Evolutionary conservation across 2,113 vertebrate species (phyloP), one percentile per base, ranked within the genome.

Genomic region (Polypterus bichir): DNA sequence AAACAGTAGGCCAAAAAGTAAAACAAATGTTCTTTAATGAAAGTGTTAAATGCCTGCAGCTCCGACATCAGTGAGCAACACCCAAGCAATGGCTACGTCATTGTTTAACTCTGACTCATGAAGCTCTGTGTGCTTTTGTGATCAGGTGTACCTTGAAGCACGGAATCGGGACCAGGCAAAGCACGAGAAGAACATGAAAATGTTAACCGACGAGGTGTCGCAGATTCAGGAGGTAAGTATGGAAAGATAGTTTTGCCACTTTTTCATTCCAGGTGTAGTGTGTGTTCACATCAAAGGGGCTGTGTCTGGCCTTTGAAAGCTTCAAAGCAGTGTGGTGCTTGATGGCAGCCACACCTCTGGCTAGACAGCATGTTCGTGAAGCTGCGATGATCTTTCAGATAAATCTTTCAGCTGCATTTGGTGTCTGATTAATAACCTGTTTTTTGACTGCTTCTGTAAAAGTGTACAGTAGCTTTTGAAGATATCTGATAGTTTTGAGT

Each of bases 161-260:
- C 73, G 77, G 4, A 66, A 74, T 0, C 75, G 91, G 62, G 86
- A 79, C 2, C 60, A 69, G 8, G 49, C 67, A 61, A 79, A 71
- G 48, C 86, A 90, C 0, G 87, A 89, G 57, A 77, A 93, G 77
- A 89, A 73, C 4, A 63, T 89, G 58, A 83, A 59, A 67, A 92
- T 90, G 77, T 76, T 93, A 66, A 91, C 86, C 3, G 92, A 91
- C 4, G 89, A 95, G 76, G 87, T 83, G 51, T 79, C 87, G 3
- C 88, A 92, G 61, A 89, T 91, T 48, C 91, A 92, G 66, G 88
- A 90, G 89, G 90, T 90, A 66, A 78, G 78, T 46, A n/a, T 44
- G 54, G 49, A 5, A 61, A 6, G 45, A n/a, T 54, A 9, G 48
- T 4, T 45, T 3, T 52, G 27, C 47, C 49, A 55, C n/a, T 62